A percentile compares a stretch with the other conserved stretches of the same genome.
phyloP scores from a whole-genome alignment of 2,888 invertebrate species.

The Prosopocoilus inquinatus region DNA sequence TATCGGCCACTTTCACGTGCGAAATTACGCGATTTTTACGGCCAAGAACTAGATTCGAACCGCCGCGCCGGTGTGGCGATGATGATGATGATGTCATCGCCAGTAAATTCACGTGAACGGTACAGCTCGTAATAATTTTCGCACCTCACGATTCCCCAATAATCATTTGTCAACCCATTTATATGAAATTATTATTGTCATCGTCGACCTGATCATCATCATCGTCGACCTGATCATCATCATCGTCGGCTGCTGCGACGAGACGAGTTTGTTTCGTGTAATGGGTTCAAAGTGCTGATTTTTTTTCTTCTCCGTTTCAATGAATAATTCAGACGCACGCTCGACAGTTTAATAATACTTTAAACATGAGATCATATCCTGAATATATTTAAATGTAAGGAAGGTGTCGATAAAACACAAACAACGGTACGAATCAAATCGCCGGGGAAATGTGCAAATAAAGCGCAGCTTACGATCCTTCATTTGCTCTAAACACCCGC shows the following conservation, averaged over 20 bases:
- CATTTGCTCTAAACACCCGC: no score
- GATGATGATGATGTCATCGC: not conserved
- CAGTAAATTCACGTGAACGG: not conserved
- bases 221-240: no score
- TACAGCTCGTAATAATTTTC: no score
- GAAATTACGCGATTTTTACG: not conserved
- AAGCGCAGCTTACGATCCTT: no score
- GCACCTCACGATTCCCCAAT: no score
- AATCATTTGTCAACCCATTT: no score
- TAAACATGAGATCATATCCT: constrained; percentile 1
- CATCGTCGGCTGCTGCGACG: no score
- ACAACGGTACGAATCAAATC: not conserved
- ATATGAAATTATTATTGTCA: no score
- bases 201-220: no score
- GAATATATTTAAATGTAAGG: not conserved
- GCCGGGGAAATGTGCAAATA: no score
- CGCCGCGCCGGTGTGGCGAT: no score
- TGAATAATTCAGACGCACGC: not conserved
- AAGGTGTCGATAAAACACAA: not conserved
- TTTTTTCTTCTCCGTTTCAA: not conserved
- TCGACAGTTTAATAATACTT: not conserved
- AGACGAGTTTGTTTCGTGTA: no score
- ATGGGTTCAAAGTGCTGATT: not conserved
- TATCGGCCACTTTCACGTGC: constrained; percentile 1
- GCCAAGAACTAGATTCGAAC: constrained; percentile 2